Evolutionary conservation across 2,113 vertebrate genomes (phyloP).

Genomic region (Cacatua alba): DNA sequence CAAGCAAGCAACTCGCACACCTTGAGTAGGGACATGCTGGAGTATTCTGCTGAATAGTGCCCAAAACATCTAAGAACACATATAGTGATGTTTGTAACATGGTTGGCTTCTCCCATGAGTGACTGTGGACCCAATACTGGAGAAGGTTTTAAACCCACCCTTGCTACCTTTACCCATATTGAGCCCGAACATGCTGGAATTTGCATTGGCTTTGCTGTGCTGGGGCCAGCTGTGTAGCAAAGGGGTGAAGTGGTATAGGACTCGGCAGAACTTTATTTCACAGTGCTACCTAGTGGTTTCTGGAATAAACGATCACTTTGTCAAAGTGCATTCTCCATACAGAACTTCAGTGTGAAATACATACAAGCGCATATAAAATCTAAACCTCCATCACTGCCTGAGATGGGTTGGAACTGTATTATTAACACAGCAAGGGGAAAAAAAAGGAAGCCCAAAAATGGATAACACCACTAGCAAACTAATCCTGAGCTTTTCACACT

Average conservation of each 20-base stretch:
- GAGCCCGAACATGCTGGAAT: neutral
- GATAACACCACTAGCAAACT: fast-evolving
- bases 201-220: neutral
- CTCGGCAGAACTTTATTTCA: conserved; percentile 50
- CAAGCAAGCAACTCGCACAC: neutral
- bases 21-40: fast-evolving
- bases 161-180: fast-evolving
- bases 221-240: neutral
- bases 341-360: neutral
- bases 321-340: neutral
- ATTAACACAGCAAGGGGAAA: fast-evolving
- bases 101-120: neutral
- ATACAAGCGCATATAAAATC: neutral
- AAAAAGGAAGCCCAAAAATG: fast-evolving
- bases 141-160: neutral
- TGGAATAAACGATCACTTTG: neutral
- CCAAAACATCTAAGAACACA: too few species aligned
- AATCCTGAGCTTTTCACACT: neutral
- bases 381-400: neutral
- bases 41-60: neutral
- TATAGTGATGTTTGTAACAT: fast-evolving
- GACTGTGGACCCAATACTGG: neutral
- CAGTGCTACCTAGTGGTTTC: conserved; percentile 69
- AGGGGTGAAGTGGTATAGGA: fast-evolving
- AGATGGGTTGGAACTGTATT: neutral